phyloP scores from a whole-genome alignment of 2,888 invertebrate species.

The Nomada ferruginata region DNA sequence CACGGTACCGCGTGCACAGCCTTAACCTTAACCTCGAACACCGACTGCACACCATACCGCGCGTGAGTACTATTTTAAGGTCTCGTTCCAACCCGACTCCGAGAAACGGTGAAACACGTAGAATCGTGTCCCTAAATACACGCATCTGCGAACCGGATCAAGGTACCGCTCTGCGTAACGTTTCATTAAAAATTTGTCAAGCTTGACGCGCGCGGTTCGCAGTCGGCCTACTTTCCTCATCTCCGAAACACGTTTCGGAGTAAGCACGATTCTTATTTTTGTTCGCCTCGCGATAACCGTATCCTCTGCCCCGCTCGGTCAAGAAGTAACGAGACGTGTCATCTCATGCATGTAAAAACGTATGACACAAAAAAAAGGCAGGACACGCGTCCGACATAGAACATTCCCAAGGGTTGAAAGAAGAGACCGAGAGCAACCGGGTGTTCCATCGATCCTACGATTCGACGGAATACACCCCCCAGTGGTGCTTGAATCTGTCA shows the following conservation, averaged over 20 bases:
- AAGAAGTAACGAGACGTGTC: not conserved
- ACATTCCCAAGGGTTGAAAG: not conserved
- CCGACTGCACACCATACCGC: constrained; percentile 26
- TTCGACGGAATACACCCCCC: constrained; percentile 21
- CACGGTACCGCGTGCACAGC: constrained; percentile 33
- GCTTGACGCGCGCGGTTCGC: not conserved
- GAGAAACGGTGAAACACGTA: constrained; percentile 20
- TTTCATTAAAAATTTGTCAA: constrained; percentile 32
- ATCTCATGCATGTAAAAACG: too few species aligned
- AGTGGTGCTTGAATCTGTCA: constrained; percentile 54
- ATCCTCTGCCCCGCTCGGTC: not conserved
- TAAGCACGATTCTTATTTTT: not conserved
- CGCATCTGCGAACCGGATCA: constrained; percentile 21
- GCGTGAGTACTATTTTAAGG: constrained; percentile 67
- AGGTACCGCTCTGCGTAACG: constrained; percentile 29
- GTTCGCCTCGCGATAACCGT: not conserved
- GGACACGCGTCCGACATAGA: not conserved
- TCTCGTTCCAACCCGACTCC: constrained; percentile 49
- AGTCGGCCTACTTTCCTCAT: not conserved
- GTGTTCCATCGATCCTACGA: constrained; percentile 3
- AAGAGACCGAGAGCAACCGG: not conserved
- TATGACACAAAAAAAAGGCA: too few species aligned
- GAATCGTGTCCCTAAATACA: not conserved
- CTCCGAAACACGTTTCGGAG: not conserved
- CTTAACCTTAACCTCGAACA: constrained; percentile 67